A percentile compares a stretch with the other conserved stretches of the same genome.
phyloP scores from a whole-genome alignment of 2,113 vertebrate genomes.

The Pandion haliaetus region DNA sequence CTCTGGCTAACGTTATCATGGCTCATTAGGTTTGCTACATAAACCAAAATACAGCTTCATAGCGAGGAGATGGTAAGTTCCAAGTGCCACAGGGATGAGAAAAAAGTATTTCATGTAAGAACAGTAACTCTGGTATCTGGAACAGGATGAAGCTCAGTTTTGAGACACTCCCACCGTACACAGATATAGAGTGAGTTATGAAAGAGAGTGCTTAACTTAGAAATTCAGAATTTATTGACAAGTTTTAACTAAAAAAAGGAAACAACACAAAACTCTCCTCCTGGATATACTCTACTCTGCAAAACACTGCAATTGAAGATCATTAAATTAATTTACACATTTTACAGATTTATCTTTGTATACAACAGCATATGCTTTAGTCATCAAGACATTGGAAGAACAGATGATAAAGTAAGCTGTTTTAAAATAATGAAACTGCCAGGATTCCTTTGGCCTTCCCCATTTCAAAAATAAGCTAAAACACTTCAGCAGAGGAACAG shows the following conservation, averaged over 20 bases:
- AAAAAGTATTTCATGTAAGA: not conserved
- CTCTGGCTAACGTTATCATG: fast-evolving
- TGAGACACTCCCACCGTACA: not conserved
- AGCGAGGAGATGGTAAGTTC: no score
- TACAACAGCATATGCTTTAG: not conserved
- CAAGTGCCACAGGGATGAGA: not conserved
- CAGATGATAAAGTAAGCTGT: not conserved
- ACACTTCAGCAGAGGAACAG: not conserved
- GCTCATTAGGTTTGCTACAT: not conserved
- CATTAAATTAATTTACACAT: not conserved
- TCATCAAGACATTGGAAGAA: not conserved
- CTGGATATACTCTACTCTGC: not conserved
- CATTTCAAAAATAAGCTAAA: not conserved
- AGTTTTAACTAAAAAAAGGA: constrained; percentile 21
- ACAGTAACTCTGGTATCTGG: not conserved
- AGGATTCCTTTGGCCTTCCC: not conserved
- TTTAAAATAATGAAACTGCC: not conserved
- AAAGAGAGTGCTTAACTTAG: constrained; percentile 10
- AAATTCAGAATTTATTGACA: constrained; percentile 71
- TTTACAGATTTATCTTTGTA: not conserved
- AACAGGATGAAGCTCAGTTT: not conserved
- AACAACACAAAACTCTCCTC: not conserved
- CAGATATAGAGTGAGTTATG: not conserved
- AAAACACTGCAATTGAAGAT: not conserved
- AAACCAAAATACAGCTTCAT: not conserved